These are phyloP conservation scores for Mythimna albipuncta DNA, from an alignment of 2,888 invertebrate species.

Conservation along the genomic window DNA sequence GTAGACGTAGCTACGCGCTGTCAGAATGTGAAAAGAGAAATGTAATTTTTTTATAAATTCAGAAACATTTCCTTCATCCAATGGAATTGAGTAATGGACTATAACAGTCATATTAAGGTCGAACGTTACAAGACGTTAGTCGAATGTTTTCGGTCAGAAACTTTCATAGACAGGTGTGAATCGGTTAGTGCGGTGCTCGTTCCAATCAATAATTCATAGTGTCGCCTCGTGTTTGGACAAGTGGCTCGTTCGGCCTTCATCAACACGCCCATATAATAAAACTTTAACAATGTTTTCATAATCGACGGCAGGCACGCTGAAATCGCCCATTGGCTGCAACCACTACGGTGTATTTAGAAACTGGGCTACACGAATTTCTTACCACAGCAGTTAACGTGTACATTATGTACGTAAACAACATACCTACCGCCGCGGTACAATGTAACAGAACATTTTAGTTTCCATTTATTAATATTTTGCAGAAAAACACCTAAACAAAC, in stretches of 20 bases:
- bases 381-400: slow-evolving; percentile 70
- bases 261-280: slow-evolving; percentile 87
- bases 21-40: neutral
- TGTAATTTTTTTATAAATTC: too few species aligned
- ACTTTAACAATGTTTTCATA: slow-evolving; percentile 90
- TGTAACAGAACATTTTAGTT: slow-evolving; percentile 59
- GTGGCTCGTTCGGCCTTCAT: slow-evolving; percentile 86
- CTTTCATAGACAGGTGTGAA: slow-evolving; percentile 84
- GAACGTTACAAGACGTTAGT: slow-evolving; percentile 33
- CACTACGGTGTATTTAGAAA: slow-evolving; percentile 80
- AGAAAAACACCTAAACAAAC: slow-evolving; percentile 74
- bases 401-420: slow-evolving; percentile 69
- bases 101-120: slow-evolving; percentile 24
- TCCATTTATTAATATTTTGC: slow-evolving; percentile 42
- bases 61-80: neutral
- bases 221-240: slow-evolving; percentile 87
- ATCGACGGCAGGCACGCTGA: slow-evolving; percentile 80
- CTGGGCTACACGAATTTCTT: slow-evolving; percentile 80
- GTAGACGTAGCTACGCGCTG: neutral
- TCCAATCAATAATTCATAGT: slow-evolving; percentile 87
- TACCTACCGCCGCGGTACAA: slow-evolving; percentile 58
- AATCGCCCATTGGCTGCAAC: slow-evolving; percentile 75
- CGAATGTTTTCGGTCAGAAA: slow-evolving; percentile 60
- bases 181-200: slow-evolving; percentile 85
- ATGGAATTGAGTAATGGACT: slow-evolving; percentile 9